Percentiles rank a stretch among this genome's conserved stretches.
phyloP scores from a whole-genome alignment of 2,797 vertebrate species.

The Poecile montanus region DNA sequence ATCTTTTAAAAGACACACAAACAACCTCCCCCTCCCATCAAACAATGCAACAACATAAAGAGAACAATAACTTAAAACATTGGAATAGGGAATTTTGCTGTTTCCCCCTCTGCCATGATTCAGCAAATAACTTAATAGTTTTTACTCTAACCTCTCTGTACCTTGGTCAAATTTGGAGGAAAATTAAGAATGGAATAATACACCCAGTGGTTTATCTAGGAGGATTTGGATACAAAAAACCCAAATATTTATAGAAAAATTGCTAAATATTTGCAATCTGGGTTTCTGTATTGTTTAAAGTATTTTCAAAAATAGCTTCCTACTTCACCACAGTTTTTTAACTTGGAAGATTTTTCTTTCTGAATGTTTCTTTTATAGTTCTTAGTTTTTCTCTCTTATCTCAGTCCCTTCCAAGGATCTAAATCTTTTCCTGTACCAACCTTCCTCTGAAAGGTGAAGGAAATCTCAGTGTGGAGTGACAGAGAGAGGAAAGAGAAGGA shows the following conservation, averaged over 20 bases:
- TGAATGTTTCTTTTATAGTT: conserved; percentile 41
- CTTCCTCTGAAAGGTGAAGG: background rate
- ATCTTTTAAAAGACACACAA: conserved; percentile 16
- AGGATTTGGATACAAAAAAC: background rate
- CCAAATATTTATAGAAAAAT: conserved; percentile 5
- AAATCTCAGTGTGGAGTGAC: background rate
- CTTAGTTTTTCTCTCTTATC: conserved; percentile 27
- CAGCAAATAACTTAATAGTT: conserved; percentile 18
- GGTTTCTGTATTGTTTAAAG: background rate
- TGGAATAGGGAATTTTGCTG: background rate
- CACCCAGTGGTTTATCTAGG: background rate
- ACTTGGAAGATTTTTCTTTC: conserved; percentile 22
- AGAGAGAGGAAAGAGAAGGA: background rate
- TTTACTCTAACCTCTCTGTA: conserved; percentile 2
- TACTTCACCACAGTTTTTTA: conserved; percentile 13
- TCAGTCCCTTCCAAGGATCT: conserved; percentile 28
- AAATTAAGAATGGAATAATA: background rate
- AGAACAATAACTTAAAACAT: conserved; percentile 22
- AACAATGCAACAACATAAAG: background rate
- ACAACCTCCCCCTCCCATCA: fast-evolving
- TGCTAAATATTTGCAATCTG: conserved; percentile 53
- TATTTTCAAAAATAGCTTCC: conserved; percentile 34
- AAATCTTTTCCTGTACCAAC: background rate
- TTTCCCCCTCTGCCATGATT: conserved; percentile 9
- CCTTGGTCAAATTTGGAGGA: background rate